Conservation (phyloP, 1,140 invertebrate species). For the Polypedilum pembai region DNA sequence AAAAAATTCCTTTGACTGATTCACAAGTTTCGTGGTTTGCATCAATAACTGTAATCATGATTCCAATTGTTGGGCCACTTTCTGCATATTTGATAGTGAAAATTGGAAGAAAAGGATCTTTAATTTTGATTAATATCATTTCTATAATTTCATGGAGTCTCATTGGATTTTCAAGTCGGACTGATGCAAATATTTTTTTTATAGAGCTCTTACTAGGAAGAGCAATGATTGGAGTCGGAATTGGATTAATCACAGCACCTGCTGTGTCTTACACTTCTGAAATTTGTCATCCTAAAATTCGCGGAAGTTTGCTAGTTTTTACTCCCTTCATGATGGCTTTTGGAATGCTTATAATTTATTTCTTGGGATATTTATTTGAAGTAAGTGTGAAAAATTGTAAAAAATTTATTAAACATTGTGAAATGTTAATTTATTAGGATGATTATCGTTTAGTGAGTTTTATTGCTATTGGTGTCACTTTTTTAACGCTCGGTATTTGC, state of each 20-base stretch:
- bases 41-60: conserved; percentile 41
- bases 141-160: conserved; percentile 39
- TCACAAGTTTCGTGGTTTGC: conserved; percentile 42
- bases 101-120: conserved; percentile 40
- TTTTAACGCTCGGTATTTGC: conserved; percentile 47
- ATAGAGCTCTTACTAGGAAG: conserved; percentile 39
- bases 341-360: conserved; percentile 54
- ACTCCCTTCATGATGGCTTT: conserved; percentile 50
- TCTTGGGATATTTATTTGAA: conserved; percentile 51
- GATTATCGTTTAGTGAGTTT: conserved; percentile 55
- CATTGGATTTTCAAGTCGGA: conserved; percentile 32
- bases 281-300: conserved; percentile 47
- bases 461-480: conserved; percentile 51
- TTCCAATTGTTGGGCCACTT: conserved; percentile 39
- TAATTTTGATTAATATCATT: conserved; percentile 38
- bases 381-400: too few relatives aligned
- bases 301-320: conserved; percentile 55
- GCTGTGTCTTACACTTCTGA: conserved; percentile 51
- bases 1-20: conserved; percentile 36
- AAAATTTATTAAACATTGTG: too few relatives aligned
- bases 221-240: conserved; percentile 34
- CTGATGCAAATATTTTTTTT: conserved; percentile 37
- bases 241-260: neutral
- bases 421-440: too few relatives aligned
- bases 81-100: conserved; percentile 39